A percentile compares a stretch with the other conserved stretches of the same genome.
phyloP scores from a whole-genome alignment of 2,113 vertebrate genomes.

The Lepus europaeus region DNA sequence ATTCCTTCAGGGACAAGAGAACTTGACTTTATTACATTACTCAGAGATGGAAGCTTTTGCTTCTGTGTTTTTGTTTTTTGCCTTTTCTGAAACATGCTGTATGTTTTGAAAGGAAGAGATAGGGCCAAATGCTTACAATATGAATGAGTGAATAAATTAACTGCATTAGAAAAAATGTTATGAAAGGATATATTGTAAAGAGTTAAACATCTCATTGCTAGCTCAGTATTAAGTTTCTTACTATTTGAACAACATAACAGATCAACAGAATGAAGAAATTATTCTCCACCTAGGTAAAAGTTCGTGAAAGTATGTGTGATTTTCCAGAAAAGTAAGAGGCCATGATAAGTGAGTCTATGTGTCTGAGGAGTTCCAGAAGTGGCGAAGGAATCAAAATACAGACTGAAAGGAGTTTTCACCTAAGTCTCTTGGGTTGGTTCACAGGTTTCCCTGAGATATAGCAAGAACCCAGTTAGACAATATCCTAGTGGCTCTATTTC shows the following conservation, averaged over 20 bases:
- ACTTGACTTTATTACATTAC: constrained; percentile 20
- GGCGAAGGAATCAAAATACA: not conserved
- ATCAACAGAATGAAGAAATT: not conserved
- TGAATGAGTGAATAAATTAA: constrained; percentile 40
- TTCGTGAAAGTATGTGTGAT: not conserved
- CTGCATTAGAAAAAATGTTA: not conserved
- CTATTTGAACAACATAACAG: constrained; percentile 47
- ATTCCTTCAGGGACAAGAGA: not conserved
- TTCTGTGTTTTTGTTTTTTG: not conserved
- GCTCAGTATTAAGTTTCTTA: constrained; percentile 42
- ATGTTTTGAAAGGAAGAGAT: constrained; percentile 48
- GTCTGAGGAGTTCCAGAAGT: not conserved
- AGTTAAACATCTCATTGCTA: constrained; percentile 61
- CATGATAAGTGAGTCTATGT: not conserved
- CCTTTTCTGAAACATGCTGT: not conserved
- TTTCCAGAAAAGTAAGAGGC: not conserved
- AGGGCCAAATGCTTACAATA: not conserved
- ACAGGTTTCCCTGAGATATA: not conserved
- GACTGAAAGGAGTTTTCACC: not conserved
- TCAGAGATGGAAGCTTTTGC: constrained; percentile 27
- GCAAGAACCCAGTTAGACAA: not conserved
- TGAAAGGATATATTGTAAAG: constrained; percentile 48
- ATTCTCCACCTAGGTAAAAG: not conserved
- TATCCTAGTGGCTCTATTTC: not conserved
- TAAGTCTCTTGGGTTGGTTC: not conserved